A percentile compares a stretch with the other conserved stretches of the same genome.
Evolutionary conservation across 2,797 vertebrate genomes (phyloP).

Genomic region (Sarcophilus harrisii): DNA sequence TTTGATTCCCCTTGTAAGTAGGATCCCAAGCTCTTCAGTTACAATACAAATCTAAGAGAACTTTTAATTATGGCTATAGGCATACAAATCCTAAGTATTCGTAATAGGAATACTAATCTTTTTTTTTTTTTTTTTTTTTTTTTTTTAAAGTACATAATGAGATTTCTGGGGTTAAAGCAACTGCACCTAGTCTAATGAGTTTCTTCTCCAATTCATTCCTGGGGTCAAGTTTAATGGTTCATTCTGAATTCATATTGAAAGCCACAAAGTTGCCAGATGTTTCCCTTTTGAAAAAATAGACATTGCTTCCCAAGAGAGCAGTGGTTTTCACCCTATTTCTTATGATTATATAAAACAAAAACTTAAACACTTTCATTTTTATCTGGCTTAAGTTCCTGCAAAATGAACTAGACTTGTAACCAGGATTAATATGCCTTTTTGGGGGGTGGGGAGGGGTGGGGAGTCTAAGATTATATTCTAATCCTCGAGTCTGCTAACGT

Average conservation of each 20-base stretch:
- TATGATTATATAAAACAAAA: constrained; percentile 38
- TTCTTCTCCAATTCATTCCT: constrained; percentile 51
- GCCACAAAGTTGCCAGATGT: constrained; percentile 60
- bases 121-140: no score
- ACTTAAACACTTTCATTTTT: not conserved
- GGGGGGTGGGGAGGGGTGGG: no score
- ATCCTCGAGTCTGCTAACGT: not conserved
- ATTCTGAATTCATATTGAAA: constrained; percentile 11
- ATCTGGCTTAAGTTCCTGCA: not conserved
- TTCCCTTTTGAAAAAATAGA: constrained; percentile 58
- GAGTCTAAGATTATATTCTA: not conserved
- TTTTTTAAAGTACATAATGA: not conserved
- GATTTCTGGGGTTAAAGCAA: constrained; percentile 25
- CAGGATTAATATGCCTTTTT: not conserved
- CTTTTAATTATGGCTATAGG: not conserved
- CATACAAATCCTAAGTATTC: not conserved
- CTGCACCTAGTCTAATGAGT: constrained; percentile 81
- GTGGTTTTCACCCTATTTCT: constrained; percentile 60
- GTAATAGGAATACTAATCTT: not conserved
- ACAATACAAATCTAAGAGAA: not conserved
- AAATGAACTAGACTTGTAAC: constrained; percentile 24
- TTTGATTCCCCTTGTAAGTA: constrained; percentile 53
- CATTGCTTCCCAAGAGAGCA: constrained; percentile 79
- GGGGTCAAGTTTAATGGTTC: constrained; percentile 43
- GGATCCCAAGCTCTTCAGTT: constrained; percentile 7